These are phyloP conservation scores for Tapirus indicus DNA, from an alignment of 2,797 vertebrate species.

Conservation along the genomic window DNA sequence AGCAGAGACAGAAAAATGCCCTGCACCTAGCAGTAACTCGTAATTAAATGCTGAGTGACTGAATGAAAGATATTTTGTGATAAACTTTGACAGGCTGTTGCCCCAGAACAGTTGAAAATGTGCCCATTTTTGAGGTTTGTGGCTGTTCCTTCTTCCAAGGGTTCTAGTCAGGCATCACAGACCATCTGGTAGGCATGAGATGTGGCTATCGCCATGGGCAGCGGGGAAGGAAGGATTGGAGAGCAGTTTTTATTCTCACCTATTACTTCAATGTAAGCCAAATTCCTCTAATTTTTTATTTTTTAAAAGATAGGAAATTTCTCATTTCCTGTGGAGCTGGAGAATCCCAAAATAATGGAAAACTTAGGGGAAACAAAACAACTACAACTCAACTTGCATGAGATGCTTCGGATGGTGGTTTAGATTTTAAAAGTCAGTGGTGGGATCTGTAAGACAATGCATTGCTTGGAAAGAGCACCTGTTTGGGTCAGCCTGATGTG, in stretches of 20 bases:
- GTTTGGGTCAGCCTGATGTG: not conserved
- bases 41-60: not conserved
- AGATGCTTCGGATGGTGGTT: not conserved
- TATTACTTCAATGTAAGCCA: not conserved
- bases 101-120: not conserved
- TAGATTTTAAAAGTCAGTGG: not conserved
- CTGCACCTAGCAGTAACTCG: not conserved
- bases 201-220: accelerated
- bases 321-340: not conserved
- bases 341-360: not conserved
- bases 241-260: not conserved
- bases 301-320: not conserved
- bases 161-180: not conserved
- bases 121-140: not conserved
- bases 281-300: not conserved
- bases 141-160: accelerated
- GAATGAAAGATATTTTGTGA: not conserved
- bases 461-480: not conserved
- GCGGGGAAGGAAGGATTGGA: not conserved
- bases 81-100: not conserved
- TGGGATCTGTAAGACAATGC: not conserved
- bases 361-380: not conserved
- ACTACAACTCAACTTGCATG: not conserved
- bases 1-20: not conserved
- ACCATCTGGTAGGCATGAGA: too few species aligned